phyloP scores from a whole-genome alignment of 2,888 invertebrate genomes.

The Plutella xylostella region DNA sequence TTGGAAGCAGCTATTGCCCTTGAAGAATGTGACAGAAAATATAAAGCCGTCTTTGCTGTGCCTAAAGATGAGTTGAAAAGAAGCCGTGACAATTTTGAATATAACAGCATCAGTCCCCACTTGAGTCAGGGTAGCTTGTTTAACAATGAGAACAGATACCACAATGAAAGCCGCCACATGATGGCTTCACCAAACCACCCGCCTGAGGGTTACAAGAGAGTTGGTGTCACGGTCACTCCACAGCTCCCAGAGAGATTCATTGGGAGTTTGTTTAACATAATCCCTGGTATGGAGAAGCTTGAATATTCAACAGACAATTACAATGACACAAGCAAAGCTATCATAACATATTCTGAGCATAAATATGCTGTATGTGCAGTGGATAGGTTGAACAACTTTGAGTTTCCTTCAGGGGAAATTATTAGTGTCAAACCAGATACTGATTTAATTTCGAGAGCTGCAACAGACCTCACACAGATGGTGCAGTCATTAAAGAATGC shows the following conservation, averaged over 20 bases:
- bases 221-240: constrained; percentile 80
- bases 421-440: constrained; percentile 79
- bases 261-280: constrained; percentile 87
- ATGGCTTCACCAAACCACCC: background rate
- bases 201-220: constrained; percentile 67
- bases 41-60: constrained; percentile 91
- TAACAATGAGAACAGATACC: background rate
- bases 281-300: constrained; percentile 72
- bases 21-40: constrained; percentile 88
- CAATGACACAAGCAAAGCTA: constrained; percentile 53
- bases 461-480: constrained; percentile 42
- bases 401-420: constrained; percentile 91
- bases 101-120: background rate
- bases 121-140: background rate
- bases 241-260: constrained; percentile 80
- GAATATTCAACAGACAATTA: constrained; percentile 56
- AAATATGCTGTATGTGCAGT: constrained; percentile 72
- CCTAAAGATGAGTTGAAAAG: constrained; percentile 73
- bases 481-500: constrained; percentile 50
- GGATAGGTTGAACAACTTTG: constrained; percentile 90
- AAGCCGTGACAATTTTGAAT: constrained; percentile 33
- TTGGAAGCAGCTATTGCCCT: constrained; percentile 88
- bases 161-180: background rate
- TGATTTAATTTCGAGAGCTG: constrained; percentile 46
- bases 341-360: constrained; percentile 44